phyloP scores from a whole-genome alignment of 2,113 vertebrate species.

The Morone chrysops region DNA sequence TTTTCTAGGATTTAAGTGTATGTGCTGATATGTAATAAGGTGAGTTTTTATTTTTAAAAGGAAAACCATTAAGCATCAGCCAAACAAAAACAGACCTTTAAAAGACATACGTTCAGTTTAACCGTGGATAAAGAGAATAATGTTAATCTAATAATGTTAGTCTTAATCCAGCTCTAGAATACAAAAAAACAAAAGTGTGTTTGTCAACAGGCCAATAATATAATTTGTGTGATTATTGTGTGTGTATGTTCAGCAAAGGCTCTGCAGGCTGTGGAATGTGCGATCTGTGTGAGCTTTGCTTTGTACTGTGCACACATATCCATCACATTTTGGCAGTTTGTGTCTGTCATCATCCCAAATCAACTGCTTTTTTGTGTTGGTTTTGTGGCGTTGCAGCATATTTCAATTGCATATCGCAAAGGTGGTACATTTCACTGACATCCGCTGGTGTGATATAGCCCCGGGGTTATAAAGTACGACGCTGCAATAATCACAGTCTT shows the following conservation, averaged over 20 bases:
- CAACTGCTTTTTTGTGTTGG: background rate
- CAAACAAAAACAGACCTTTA: background rate
- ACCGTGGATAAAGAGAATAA: no score
- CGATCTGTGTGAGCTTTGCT: background rate
- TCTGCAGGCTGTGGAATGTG: background rate
- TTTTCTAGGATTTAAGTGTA: slow-evolving; percentile 12
- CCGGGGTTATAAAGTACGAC: background rate
- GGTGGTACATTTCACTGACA: background rate
- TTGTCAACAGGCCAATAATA: no score
- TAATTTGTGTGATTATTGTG: background rate
- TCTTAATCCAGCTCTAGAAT: no score
- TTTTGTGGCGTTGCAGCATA: background rate
- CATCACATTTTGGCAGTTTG: background rate
- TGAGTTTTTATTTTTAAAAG: background rate
- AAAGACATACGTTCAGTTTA: background rate
- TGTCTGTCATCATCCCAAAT: background rate
- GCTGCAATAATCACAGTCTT: background rate
- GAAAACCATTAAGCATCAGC: background rate
- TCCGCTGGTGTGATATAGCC: background rate
- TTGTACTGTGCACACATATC: background rate
- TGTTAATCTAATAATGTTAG: no score
- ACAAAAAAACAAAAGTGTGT: no score
- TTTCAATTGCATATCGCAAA: background rate
- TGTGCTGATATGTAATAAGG: background rate
- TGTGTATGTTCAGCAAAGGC: background rate